Conservation (phyloP, 2,888 invertebrate species). For the Euzetes globulus region DNA sequence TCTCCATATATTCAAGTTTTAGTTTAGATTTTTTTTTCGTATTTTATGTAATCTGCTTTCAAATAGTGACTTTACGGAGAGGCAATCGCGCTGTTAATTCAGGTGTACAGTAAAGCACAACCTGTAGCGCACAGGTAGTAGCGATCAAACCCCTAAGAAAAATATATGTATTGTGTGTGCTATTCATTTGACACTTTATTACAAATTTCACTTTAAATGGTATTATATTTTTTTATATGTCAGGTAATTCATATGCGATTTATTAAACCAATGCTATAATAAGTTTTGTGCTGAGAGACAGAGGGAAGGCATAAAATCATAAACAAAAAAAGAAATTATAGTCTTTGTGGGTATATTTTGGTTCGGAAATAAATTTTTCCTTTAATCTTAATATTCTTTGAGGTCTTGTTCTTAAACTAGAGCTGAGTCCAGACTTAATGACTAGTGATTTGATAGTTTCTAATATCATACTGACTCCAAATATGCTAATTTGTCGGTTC, state of each 20-base stretch:
- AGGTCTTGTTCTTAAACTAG: background rate
- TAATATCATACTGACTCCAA: conserved; percentile 27
- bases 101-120: background rate
- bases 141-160: background rate
- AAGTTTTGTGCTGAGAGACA: background rate
- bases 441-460: conserved; percentile 21
- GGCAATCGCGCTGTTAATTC: conserved; percentile 10
- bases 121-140: conserved; percentile 5
- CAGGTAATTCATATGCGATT: background rate
- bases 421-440: conserved; percentile 24
- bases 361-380: background rate
- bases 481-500: conserved; percentile 21
- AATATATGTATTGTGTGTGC: background rate
- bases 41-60: conserved; percentile 15
- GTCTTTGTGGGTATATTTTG: background rate
- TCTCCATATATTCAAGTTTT: conserved; percentile 3
- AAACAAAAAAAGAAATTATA: conserved; percentile 13
- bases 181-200: conserved; percentile 9
- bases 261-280: background rate
- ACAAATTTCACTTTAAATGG: conserved; percentile 16
- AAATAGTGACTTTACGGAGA: background rate
- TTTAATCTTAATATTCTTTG: background rate
- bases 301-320: conserved; percentile 14
- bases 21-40: background rate
- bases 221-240: conserved; percentile 10